Evolutionary conservation across 2,888 invertebrate species (phyloP), one percentile per base, ranked within the genome.

Genomic region (Drepanosiphum platanoidis): DNA sequence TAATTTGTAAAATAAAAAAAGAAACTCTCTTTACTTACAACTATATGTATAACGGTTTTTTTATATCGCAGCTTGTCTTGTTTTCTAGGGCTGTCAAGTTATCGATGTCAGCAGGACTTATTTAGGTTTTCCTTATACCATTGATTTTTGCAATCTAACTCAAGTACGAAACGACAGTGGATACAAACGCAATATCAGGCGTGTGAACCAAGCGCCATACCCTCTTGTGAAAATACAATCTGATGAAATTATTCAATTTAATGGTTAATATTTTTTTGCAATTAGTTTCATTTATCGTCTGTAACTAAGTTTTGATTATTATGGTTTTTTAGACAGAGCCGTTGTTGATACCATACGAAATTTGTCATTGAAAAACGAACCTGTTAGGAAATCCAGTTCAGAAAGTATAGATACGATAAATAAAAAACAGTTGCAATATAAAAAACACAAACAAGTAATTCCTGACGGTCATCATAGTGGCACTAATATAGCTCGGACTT

Each of bases 181-280:
- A 74, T 93, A 93, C 88, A 91, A 93, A 18, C 90, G 94, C 72
- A 93, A 92, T 88, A 93, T 96, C 88, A 91, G 95, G 39, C 92
- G 96, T 87, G 93, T 93, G 58, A 93, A 94, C 88, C 95, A 94
- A 90, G 95, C 95, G 36, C 95, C 96, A 64, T 96, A 96, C 91
- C 96, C 96, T 84, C 91, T 95, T 88, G 93, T 94, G 27, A 94
- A 94, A 90, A 91, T 94, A 22, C 92, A 92, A 82, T 90, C 91
- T 61, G 90, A 90, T 87, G 89, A 91, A 88, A 88, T 90, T 78
- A 89, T 89, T 36, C 89, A 89, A 61, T 89, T 90, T 82, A 89
- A 90, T 87, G 89, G 89, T 89, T 87, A 88, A 86, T 87, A 64
- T 15, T 32, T 68, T 18, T 22, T 0, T 36, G 9, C n/a, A 27